Conservation (phyloP, 2,797 vertebrate species). For the Megalops cyprinoides region DNA sequence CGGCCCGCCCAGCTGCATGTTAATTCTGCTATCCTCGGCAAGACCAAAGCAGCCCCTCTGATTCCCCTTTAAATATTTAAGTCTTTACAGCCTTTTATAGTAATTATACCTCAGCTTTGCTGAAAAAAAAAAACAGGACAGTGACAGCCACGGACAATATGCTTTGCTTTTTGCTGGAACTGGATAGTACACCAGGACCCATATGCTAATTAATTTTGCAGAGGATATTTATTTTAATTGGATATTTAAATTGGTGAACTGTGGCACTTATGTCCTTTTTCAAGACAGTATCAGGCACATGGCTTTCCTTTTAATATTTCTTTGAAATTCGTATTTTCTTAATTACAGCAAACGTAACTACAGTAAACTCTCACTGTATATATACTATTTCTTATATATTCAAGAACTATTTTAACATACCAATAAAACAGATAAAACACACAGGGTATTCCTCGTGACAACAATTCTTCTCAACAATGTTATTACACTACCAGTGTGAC, state of each 20-base stretch:
- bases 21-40: slow-evolving; percentile 75
- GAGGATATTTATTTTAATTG: too few species aligned
- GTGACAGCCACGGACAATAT: not conserved
- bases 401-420: not conserved
- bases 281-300: too few species aligned
- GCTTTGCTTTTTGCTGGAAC: not conserved
- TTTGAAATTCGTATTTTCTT: not conserved
- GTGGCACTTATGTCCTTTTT: too few species aligned
- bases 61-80: slow-evolving; percentile 23
- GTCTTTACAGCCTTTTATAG: slow-evolving; percentile 13
- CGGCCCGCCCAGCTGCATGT: slow-evolving; percentile 79
- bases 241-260: too few species aligned
- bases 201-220: too few species aligned
- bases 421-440: not conserved
- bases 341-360: too few species aligned
- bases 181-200: not conserved
- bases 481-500: not conserved
- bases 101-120: not conserved
- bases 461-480: too few species aligned
- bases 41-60: slow-evolving; percentile 36
- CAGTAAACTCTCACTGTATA: not conserved
- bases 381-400: not conserved
- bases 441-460: not conserved
- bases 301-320: too few species aligned
- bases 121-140: not conserved